These are phyloP conservation scores for Eulemur rufifrons DNA, from an alignment of 2,113 vertebrate species.

Conservation along the genomic window DNA sequence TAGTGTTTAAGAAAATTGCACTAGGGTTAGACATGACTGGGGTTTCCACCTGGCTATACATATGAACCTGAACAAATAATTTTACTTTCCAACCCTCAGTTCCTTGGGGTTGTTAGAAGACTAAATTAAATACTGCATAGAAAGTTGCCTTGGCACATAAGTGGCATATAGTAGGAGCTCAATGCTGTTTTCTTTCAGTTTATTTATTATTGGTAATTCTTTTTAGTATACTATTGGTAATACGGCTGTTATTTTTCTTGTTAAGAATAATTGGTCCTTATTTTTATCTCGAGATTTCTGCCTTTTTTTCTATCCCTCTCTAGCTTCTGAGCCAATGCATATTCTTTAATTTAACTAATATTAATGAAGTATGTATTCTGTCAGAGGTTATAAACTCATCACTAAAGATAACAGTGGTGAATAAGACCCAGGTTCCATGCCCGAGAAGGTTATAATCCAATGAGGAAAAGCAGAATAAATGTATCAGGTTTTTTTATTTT, in stretches of 20 bases:
- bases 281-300: background rate
- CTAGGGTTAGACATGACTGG: background rate
- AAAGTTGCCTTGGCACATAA: background rate
- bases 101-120: background rate
- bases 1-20: background rate
- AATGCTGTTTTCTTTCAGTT: background rate
- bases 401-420: background rate
- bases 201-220: background rate
- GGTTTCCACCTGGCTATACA: too few relatives aligned
- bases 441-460: background rate
- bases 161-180: background rate
- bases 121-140: background rate
- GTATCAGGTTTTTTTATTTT: too few relatives aligned
- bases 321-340: background rate
- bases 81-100: background rate
- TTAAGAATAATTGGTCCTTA: background rate
- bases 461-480: background rate
- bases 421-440: background rate
- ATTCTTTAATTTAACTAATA: background rate
- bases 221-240: background rate
- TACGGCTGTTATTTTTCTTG: background rate
- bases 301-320: background rate
- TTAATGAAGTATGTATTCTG: background rate
- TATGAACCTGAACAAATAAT: background rate
- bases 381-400: background rate